Percentiles rank a stretch among this genome's conserved stretches.
phyloP scores from a whole-genome alignment of 2,113 vertebrate species.

The Synodontis membranacea region DNA sequence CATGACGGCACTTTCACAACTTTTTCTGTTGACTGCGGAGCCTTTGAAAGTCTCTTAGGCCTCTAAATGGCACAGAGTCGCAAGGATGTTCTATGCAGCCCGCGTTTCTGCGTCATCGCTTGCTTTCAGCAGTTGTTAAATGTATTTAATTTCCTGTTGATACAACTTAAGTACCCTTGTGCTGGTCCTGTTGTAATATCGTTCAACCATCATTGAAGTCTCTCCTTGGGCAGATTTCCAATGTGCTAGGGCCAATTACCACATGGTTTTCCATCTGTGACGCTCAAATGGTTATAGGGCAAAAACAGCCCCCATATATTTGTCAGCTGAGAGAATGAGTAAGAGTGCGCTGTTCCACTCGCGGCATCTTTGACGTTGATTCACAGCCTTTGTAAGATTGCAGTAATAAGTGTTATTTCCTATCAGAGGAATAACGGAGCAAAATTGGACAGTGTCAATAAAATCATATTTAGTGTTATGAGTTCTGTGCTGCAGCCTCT shows the following conservation, averaged over 20 bases:
- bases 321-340: constrained; percentile 33
- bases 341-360: constrained; percentile 27
- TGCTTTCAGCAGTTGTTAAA: constrained; percentile 30
- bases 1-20: too few relatives aligned
- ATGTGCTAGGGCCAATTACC: constrained; percentile 39
- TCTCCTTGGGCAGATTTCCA: constrained; percentile 39
- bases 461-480: constrained; percentile 51
- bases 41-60: not conserved
- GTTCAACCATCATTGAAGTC: constrained; percentile 26
- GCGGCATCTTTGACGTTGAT: constrained; percentile 45
- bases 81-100: not conserved
- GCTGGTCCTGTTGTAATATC: constrained; percentile 42
- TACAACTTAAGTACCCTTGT: constrained; percentile 41
- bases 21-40: not conserved
- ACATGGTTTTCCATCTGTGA: constrained; percentile 46
- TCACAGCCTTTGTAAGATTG: constrained; percentile 29
- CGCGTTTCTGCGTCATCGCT: not conserved
- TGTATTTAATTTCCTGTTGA: constrained; percentile 40
- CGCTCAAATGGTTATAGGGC: constrained; percentile 15
- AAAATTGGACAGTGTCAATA: constrained; percentile 43
- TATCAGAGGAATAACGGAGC: constrained; percentile 39
- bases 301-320: constrained; percentile 22
- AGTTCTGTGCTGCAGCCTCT: constrained; percentile 29
- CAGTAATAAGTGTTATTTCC: constrained; percentile 52
- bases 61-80: not conserved